phyloP scores from a whole-genome alignment of 2,113 vertebrate species.

The Thryonomys swinderianus region DNA sequence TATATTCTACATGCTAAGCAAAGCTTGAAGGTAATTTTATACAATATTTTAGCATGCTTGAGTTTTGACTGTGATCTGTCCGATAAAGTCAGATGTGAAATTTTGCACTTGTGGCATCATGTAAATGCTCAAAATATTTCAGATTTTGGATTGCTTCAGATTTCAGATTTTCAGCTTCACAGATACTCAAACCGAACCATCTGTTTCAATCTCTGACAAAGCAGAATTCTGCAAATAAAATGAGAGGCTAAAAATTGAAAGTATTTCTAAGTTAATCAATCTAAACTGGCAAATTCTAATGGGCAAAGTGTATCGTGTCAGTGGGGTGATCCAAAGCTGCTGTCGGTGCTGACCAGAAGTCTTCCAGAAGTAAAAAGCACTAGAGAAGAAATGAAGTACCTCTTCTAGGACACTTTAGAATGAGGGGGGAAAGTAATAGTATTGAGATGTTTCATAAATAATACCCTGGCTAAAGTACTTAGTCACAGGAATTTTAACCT shows the following conservation, averaged over 20 bases:
- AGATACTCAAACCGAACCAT: neutral
- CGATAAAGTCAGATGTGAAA: neutral
- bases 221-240: constrained; percentile 26
- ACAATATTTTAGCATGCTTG: neutral
- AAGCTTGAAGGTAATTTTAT: neutral
- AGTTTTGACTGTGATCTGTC: neutral
- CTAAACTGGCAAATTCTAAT: neutral
- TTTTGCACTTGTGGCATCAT: neutral
- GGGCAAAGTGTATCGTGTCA: neutral
- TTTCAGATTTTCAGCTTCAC: neutral
- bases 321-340: neutral
- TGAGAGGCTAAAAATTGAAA: neutral
- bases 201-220: neutral
- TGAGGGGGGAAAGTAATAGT: neutral
- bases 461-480: neutral
- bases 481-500: neutral
- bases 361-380: neutral
- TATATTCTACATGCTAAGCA: neutral
- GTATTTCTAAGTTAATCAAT: neutral
- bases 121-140: neutral
- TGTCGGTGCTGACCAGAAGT: neutral
- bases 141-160: neutral
- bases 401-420: neutral
- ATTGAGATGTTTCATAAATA: neutral
- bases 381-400: neutral